Base-by-base conservation (phyloP, 2,888 invertebrate genomes). In the Epinotia ramella region DNA sequence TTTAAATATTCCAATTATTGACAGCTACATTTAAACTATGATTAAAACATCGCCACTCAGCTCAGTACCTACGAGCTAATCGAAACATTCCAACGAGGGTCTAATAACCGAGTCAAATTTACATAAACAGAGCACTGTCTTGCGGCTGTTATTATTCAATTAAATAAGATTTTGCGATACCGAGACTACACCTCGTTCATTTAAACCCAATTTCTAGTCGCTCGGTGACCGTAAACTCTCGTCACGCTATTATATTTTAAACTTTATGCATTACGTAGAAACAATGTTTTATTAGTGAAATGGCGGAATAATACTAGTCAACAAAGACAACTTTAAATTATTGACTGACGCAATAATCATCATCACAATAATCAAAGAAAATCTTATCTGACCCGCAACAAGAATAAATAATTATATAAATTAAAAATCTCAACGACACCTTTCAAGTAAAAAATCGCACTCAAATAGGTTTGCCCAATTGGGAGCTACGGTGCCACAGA, bases 131-230 rank as follows among this genome's bases (percentile, higher is more conserved):
- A 86, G 85, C 83, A 84, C 84, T 89, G 84, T 91, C 93, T 93
- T 90, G 90, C 87, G 93, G 91, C 87, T 93, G 90, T 94, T 93
- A 92, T 94, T 89, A 91, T 93, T 94, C 90, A 93, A 93, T 94
- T 93, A 93, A 88, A 92, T 91, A 90, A 91, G 92, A 92, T 92
- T 92, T 91, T 86, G 89, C 83, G 86, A 89, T 89, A 88, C 87
- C 81, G 82, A 87, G 86, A 87, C 82, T 84, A 89, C 89, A 91
- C 89, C 90, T 91, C 89, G 84, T 88, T 83, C 80, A 81, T 73
- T 78, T 74, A 70, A 73, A 77, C 65, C 70, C 64, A 73, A 77
- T 73, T 77, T 77, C 69, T 77, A 73, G 64, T 67, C 70, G 49
- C 68, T 77, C 63, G 49, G 68, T 77, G 77, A 75, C 77, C 75